Base-by-base conservation (phyloP, 2,797 vertebrate species). In the Setipinna tenuifilis region DNA sequence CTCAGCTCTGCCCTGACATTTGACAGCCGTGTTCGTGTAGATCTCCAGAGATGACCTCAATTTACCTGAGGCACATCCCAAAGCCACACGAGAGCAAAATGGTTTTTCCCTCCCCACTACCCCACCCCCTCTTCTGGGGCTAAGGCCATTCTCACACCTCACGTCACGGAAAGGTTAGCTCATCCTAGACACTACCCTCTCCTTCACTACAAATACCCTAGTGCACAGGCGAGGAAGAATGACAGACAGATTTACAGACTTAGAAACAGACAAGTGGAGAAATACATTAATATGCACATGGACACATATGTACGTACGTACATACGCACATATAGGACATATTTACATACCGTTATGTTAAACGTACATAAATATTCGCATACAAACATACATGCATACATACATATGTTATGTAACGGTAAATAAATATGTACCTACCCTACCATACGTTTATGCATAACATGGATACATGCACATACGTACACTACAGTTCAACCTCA, bases 1-100 rank as follows among this genome's bases (percentile, higher is more conserved):
- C 50, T 54, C 50, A 54, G 50, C 50, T 9, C 10, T 58, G 75
- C 82, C 41, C 84, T 91, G 90, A 90, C 86, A 89, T 87, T 89
- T 90, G 86, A 89, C 90, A 90, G 86, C 85, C 82, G 41, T 87
- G 82, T 83, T 78, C 71, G 65, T 87, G 89, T 83, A 84, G 83
- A 50, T 81, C 84, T 65, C 62, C 62, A 84, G 84, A 61, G 83
- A 41, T 81, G 83, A 88, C 83, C 83, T 86, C 86, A 87, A 86
- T 87, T 90, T 85, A 86, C 83, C 87, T 83, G 81, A 87, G 83
- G 65, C 82, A 84, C 44, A 14, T 83, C 81, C 82, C 75, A 7
- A 21, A 59, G 65, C 78, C 59, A 84, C 81, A 88, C 83, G 83
- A 48, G 83, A 88, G 86, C 85, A 84, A 89, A 86, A 86, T 82